Evolutionary conservation across 2,797 vertebrate genomes (phyloP).

Genomic region (Neoniphon sammara): DNA sequence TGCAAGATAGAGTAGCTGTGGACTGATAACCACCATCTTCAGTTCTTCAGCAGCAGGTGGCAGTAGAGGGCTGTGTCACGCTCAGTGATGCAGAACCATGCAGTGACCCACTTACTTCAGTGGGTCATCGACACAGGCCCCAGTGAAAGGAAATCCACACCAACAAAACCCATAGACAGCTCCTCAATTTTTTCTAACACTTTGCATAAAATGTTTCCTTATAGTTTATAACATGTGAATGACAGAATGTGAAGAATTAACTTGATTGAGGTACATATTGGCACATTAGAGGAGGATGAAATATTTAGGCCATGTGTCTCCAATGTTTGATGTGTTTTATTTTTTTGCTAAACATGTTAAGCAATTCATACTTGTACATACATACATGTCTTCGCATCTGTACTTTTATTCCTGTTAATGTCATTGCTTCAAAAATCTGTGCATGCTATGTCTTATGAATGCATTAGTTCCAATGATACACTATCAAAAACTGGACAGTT

Average conservation of each 20-base stretch:
- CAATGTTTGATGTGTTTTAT: neutral
- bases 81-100: neutral
- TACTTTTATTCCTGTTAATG: too few relatives aligned
- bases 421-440: too few relatives aligned
- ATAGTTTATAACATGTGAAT: neutral
- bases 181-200: neutral
- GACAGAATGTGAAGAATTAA: neutral
- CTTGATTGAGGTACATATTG: neutral
- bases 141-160: neutral
- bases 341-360: neutral
- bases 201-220: neutral
- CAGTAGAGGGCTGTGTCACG: slow-evolving; percentile 53
- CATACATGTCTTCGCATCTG: too few relatives aligned
- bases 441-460: too few relatives aligned
- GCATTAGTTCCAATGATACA: neutral
- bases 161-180: too few relatives aligned
- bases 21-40: neutral
- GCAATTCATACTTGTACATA: neutral
- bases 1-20: neutral
- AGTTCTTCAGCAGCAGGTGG: slow-evolving; percentile 58
- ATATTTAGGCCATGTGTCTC: neutral
- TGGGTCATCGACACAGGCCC: slow-evolving; percentile 14
- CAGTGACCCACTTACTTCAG: slow-evolving; percentile 26
- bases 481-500: neutral
- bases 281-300: neutral